These are phyloP conservation scores for Psylliodes chrysocephalus DNA, from an alignment of 2,888 invertebrate species.

Conservation along the genomic window DNA sequence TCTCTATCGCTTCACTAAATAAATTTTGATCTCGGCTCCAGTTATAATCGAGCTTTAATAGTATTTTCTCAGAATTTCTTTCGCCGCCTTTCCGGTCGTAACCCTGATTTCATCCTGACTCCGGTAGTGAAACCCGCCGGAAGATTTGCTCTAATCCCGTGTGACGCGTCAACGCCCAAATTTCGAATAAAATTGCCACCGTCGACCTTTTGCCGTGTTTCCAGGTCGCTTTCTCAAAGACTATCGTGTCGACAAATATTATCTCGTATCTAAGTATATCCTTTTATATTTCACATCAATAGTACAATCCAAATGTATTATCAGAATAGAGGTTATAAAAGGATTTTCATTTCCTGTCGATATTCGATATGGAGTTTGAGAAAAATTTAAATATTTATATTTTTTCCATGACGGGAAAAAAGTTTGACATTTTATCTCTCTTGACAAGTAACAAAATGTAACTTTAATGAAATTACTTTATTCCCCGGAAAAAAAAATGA, in stretches of 20 bases:
- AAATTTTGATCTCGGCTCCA: slow-evolving; percentile 21
- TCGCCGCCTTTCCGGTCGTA: slow-evolving; percentile 15
- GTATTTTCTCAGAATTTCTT: slow-evolving; percentile 21
- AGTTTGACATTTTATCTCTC: too few relatives aligned
- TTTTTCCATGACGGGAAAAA: too few relatives aligned
- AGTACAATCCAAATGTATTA: neutral
- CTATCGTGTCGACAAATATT: neutral
- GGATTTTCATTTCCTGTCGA: too few relatives aligned
- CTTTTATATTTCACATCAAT: neutral
- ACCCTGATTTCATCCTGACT: slow-evolving; percentile 17
- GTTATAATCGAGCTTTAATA: slow-evolving; percentile 28
- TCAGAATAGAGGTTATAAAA: too few relatives aligned
- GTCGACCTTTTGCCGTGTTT: slow-evolving; percentile 10
- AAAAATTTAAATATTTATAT: too few relatives aligned
- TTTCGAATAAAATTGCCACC: slow-evolving; percentile 24
- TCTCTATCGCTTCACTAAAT: slow-evolving; percentile 22
- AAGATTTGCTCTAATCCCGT: slow-evolving; percentile 28
- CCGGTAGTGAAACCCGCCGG: slow-evolving; percentile 12
- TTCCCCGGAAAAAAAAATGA: too few relatives aligned
- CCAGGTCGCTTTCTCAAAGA: neutral
- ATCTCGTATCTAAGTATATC: neutral
- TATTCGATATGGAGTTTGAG: too few relatives aligned
- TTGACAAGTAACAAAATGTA: too few relatives aligned
- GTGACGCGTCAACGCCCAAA: slow-evolving; percentile 28
- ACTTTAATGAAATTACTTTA: too few relatives aligned